Conservation (phyloP, 2,797 vertebrate species). For the Synanceia verrucosa region DNA sequence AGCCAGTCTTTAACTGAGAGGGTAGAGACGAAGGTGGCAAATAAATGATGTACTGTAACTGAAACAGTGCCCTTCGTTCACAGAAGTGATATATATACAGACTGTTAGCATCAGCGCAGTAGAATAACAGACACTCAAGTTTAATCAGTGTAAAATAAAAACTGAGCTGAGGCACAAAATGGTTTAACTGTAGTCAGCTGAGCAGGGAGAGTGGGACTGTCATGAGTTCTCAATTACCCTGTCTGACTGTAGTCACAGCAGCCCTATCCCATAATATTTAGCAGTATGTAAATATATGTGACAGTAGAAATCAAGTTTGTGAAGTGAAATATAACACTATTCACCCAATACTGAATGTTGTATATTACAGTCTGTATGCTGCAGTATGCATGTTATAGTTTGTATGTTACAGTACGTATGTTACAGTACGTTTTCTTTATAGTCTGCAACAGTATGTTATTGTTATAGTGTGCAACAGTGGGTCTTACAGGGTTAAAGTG, state of each 20-base stretch:
- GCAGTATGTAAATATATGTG: not conserved
- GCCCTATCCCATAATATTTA: not conserved
- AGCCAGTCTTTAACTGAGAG: not conserved
- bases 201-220: not conserved
- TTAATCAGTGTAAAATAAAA: not conserved
- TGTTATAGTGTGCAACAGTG: no score
- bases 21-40: not conserved
- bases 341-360: not conserved
- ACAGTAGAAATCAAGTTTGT: no score
- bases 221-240: conserved; percentile 46
- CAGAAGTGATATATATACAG: not conserved
- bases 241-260: not conserved
- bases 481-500: no score
- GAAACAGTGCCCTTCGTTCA: not conserved
- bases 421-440: no score
- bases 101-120: no score
- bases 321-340: not conserved
- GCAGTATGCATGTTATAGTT: no score
- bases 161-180: not conserved
- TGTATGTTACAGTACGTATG: no score
- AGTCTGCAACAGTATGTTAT: no score
- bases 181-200: conserved; percentile 4
- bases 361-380: not conserved
- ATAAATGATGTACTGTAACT: not conserved
- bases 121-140: not conserved